phyloP scores from a whole-genome alignment of 2,113 vertebrate species.

The Jaculus jaculus region DNA sequence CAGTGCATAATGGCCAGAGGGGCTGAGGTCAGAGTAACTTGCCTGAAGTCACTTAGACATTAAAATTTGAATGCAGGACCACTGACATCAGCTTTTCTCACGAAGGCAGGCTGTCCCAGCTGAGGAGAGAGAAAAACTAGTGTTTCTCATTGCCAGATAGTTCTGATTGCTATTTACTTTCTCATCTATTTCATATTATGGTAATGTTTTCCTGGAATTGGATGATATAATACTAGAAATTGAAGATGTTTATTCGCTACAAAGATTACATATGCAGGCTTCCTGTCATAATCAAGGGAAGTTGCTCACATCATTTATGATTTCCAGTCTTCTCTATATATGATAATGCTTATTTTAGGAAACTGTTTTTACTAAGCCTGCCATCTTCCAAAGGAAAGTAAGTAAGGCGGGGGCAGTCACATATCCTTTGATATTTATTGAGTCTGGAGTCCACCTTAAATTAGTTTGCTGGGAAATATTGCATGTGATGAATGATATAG shows the following conservation, averaged over 20 bases:
- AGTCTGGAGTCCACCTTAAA: constrained; percentile 58
- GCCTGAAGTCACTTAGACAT: not conserved
- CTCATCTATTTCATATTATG: constrained; percentile 80
- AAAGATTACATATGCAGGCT: constrained; percentile 71
- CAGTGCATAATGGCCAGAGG: not conserved
- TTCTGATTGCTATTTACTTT: constrained; percentile 67
- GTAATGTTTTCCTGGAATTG: constrained; percentile 81
- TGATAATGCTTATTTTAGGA: constrained; percentile 73
- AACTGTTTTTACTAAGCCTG: constrained; percentile 41
- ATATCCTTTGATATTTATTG: constrained; percentile 60
- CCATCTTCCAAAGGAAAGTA: constrained; percentile 52
- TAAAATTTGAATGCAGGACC: not conserved
- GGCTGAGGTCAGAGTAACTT: not conserved
- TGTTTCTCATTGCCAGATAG: constrained; percentile 47
- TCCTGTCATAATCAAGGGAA: constrained; percentile 73
- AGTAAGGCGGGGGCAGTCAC: not conserved
- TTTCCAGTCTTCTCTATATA: constrained; percentile 72
- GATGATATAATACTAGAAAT: constrained; percentile 79
- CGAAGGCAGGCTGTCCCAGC: not conserved
- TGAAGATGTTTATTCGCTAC: constrained; percentile 79
- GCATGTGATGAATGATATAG: constrained; percentile 54
- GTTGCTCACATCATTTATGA: constrained; percentile 63
- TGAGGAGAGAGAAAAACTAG: constrained; percentile 20
- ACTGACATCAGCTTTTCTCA: not conserved
- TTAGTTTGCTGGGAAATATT: constrained; percentile 73